Evolutionary conservation across 2,113 vertebrate genomes (phyloP), one percentile per base, ranked within the genome.

Genomic region (Coregonus clupeaformis): DNA sequence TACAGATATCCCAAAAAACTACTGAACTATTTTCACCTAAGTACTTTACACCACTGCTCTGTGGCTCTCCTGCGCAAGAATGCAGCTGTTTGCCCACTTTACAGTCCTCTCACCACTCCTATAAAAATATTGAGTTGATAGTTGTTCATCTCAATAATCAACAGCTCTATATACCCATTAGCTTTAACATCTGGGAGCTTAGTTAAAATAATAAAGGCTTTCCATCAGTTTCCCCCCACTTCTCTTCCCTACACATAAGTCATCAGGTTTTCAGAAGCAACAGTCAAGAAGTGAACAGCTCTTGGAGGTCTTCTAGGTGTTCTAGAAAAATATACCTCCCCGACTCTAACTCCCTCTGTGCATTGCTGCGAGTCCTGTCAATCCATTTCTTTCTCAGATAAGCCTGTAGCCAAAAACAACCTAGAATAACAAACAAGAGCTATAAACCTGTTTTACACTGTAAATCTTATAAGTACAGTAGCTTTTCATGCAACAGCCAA

Each of bases 131-230:
- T 73, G 80, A 84, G 86, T 90, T 93, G 86, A 92, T 88, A 83
- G 89, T 80, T 71, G 77, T 88, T 93, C 89, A 92, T 93, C 88
- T 91, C 86, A 90, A 91, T 92, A 92, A 92, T 92, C 89, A 92
- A 91, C 86, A 84, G 25, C 63, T 30, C 16, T 32, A 67, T 83
- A 76, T 83, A 89, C 83, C 82, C 76, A 18, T 75, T 76, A 82
- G 87, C 70, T 86, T 75, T 69, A 49, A 69, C 69, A 71, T 85
- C 80, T 68, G 73, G 60, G 60, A 75, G n/a, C 76, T 80, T 78
- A 73, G 78, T 80, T 76, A 86, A 87, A 80, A 73, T 80, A 85
- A 86, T n/a, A n/a, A n/a, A n/a, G n/a, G n/a, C n/a, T n/a, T n/a
- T n/a, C n/a, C n/a, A n/a, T 79, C 73, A 81, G 78, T 81, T 84